Evolutionary conservation across 2,113 vertebrate genomes (phyloP).

Genomic region (Microtus richardsoni): DNA sequence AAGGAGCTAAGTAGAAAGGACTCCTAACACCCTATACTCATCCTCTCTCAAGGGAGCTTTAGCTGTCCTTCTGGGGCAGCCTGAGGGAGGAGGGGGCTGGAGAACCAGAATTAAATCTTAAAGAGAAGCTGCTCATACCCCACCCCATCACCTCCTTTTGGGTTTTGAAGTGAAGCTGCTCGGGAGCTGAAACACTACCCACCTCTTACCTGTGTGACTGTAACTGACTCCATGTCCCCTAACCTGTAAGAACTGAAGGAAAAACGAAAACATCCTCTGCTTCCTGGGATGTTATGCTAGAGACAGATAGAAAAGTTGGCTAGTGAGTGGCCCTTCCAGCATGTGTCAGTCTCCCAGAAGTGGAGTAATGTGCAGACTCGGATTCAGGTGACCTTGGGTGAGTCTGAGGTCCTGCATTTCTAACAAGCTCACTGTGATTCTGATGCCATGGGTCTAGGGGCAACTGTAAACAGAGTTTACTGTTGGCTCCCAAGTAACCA

Average conservation of each 20-base stretch:
- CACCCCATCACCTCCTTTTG: not conserved
- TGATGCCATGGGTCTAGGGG: no score
- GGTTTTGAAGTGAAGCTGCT: not conserved
- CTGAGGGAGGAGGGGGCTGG: not conserved
- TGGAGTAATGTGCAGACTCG: not conserved
- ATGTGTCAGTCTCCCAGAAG: not conserved
- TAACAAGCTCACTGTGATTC: not conserved
- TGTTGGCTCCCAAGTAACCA: not conserved
- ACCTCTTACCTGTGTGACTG: not conserved
- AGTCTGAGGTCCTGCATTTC: not conserved
- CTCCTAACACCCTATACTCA: not conserved
- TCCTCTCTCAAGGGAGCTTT: not conserved
- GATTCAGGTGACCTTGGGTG: not conserved
- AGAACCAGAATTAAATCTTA: not conserved
- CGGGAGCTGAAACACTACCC: not conserved
- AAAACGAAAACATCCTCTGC: not conserved
- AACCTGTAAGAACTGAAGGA: not conserved
- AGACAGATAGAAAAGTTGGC: not conserved
- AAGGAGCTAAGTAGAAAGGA: not conserved
- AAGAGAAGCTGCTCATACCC: not conserved
- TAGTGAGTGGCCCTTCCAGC: no score
- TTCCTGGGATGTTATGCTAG: not conserved
- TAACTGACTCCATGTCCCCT: not conserved
- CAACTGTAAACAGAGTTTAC: not conserved
- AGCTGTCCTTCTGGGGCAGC: not conserved